Evolutionary conservation across 2,113 vertebrate genomes (phyloP).

Genomic region (Neogobius melanostomus): DNA sequence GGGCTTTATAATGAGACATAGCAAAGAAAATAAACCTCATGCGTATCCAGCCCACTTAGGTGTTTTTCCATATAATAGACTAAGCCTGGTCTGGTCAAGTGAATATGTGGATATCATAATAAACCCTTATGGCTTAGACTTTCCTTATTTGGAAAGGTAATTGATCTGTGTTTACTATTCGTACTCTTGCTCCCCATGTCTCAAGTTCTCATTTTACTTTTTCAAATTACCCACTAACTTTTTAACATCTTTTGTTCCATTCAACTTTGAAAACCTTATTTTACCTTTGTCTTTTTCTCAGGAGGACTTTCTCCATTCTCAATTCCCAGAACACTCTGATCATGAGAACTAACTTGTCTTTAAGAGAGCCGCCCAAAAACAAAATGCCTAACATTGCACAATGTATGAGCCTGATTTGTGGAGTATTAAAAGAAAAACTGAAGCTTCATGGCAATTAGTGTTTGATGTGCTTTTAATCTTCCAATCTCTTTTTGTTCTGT

Average conservation of each 20-base stretch:
- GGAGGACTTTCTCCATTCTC: neutral
- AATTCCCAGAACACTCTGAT: neutral
- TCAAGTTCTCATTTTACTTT: neutral
- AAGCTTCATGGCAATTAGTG: neutral
- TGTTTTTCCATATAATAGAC: slow-evolving; percentile 43
- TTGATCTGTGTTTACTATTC: slow-evolving; percentile 16
- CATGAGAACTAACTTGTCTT: neutral
- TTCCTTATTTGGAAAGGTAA: slow-evolving; percentile 4
- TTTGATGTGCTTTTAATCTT: slow-evolving; percentile 21
- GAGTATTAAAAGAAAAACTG: neutral
- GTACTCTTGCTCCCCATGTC: neutral
- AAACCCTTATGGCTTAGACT: slow-evolving; percentile 1
- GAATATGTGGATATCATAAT: slow-evolving; percentile 14
- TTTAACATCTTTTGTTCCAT: neutral
- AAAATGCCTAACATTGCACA: neutral
- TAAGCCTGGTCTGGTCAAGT: slow-evolving; percentile 13
- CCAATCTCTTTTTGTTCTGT: slow-evolving; percentile 29
- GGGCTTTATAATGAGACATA: slow-evolving; percentile 56
- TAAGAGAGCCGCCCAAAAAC: neutral
- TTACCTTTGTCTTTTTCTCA: neutral
- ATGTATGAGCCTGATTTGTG: slow-evolving; percentile 12
- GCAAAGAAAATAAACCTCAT: slow-evolving; percentile 56
- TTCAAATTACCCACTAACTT: neutral
- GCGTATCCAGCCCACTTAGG: slow-evolving; percentile 30
- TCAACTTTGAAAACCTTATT: no score